phyloP scores from a whole-genome alignment of 2,888 invertebrate genomes.

The Drosophila neonasuta region DNA sequence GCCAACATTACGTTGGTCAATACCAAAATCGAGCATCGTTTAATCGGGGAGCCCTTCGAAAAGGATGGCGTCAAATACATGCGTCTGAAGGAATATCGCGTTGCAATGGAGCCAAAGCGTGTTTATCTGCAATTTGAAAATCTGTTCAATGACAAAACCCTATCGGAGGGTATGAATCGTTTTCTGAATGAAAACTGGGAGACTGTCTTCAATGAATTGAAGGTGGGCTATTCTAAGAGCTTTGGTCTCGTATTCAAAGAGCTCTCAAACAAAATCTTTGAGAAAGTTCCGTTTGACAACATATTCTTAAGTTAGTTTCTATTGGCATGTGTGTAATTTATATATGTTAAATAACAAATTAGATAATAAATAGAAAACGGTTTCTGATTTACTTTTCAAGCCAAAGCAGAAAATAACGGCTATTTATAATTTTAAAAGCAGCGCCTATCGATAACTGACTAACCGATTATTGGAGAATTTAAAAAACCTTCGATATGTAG shows the following conservation, averaged over 20 bases:
- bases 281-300: conserved; percentile 86
- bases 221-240: conserved; percentile 87
- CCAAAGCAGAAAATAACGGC: conserved; percentile 10
- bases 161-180: conserved; percentile 86
- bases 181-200: conserved; percentile 88
- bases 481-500: background rate
- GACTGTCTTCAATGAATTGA: conserved; percentile 86
- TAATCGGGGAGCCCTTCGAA: conserved; percentile 85
- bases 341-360: conserved; percentile 43
- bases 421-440: background rate
- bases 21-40: conserved; percentile 85
- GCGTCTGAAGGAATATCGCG: conserved; percentile 85
- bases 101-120: conserved; percentile 85
- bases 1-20: conserved; percentile 87
- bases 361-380: conserved; percentile 59
- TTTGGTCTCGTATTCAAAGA: conserved; percentile 87
- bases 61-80: conserved; percentile 86
- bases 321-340: conserved; percentile 29
- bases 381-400: conserved; percentile 10
- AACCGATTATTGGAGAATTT: background rate
- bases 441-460: conserved; percentile 24
- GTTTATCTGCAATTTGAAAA: conserved; percentile 86
- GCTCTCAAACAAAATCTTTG: conserved; percentile 87
- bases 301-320: conserved; percentile 83
- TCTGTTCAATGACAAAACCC: conserved; percentile 85